Percentiles rank a stretch among this genome's conserved stretches.
Conservation (phyloP, 2,797 vertebrate genomes). For the Takifugu ocellatus region DNA sequence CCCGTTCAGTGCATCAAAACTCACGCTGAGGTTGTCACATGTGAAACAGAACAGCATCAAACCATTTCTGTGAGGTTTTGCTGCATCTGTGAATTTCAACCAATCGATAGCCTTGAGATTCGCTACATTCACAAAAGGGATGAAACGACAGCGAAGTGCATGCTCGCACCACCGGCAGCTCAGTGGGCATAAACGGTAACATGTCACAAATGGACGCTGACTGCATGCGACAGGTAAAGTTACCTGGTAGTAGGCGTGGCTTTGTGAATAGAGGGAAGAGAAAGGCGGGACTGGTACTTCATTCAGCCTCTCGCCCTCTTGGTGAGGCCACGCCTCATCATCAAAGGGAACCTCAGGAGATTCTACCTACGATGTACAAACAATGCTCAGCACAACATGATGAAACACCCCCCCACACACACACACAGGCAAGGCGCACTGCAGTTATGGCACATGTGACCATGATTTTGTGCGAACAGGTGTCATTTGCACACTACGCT, state of each 20-base stretch:
- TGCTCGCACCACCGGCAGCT: slow-evolving; percentile 7
- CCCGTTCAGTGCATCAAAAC: neutral
- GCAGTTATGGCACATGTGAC: neutral
- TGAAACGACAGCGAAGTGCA: neutral
- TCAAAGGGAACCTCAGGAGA: slow-evolving; percentile 73
- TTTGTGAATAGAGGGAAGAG: slow-evolving; percentile 75
- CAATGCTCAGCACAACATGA: slow-evolving; percentile 58
- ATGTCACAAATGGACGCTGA: slow-evolving; percentile 6
- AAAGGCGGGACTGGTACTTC: slow-evolving; percentile 71
- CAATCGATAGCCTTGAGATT: neutral
- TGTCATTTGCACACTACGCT: no score
- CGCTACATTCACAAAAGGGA: slow-evolving; percentile 1
- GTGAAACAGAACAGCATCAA: slow-evolving; percentile 10
- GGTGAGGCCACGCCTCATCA: slow-evolving; percentile 70
- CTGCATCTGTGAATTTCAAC: neutral
- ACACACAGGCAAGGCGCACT: neutral
- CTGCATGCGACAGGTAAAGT: slow-evolving; percentile 43
- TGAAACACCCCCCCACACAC: slow-evolving; percentile 11
- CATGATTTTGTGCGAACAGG: no score
- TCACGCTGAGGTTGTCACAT: neutral
- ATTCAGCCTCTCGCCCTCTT: slow-evolving; percentile 65
- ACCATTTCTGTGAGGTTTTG: slow-evolving; percentile 1
- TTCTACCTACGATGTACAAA: slow-evolving; percentile 75
- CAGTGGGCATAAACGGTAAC: neutral
- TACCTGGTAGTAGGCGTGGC: slow-evolving; percentile 78